A percentile compares a stretch with the other conserved stretches of the same genome.
These are phyloP conservation scores for Callospermophilus lateralis DNA, from an alignment of 2,113 vertebrate species.

Conservation along the genomic window DNA sequence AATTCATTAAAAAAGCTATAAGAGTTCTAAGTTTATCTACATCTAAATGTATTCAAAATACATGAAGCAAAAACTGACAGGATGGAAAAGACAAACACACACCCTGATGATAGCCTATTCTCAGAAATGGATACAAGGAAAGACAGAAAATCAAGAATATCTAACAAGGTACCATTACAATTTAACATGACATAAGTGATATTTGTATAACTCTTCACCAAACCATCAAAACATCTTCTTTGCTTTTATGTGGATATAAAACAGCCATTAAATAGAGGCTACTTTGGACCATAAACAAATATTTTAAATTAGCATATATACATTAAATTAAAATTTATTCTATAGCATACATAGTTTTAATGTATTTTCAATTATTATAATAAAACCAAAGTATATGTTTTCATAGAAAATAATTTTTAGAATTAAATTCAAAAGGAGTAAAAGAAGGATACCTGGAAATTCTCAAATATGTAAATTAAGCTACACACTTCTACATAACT, in stretches of 20 bases:
- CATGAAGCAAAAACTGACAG: background rate
- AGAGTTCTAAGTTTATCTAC: background rate
- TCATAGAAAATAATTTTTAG: background rate
- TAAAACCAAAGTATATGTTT: background rate
- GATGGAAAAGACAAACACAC: background rate
- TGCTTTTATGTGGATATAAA: background rate
- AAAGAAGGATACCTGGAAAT: background rate
- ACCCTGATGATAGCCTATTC: background rate
- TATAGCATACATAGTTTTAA: background rate
- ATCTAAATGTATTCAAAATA: background rate
- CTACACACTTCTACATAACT: background rate
- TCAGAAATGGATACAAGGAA: background rate
- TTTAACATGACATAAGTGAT: background rate
- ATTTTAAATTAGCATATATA: too few relatives aligned
- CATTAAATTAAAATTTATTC: too few relatives aligned
- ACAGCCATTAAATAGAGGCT: background rate
- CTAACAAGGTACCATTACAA: background rate
- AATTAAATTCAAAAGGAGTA: background rate
- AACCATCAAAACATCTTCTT: background rate
- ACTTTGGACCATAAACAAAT: background rate
- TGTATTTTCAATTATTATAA: background rate
- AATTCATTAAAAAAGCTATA: background rate
- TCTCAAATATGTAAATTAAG: background rate
- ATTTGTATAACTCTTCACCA: background rate
- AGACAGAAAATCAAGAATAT: background rate